Conservation (phyloP, 2,888 invertebrate genomes). For the Phasia obesa region DNA sequence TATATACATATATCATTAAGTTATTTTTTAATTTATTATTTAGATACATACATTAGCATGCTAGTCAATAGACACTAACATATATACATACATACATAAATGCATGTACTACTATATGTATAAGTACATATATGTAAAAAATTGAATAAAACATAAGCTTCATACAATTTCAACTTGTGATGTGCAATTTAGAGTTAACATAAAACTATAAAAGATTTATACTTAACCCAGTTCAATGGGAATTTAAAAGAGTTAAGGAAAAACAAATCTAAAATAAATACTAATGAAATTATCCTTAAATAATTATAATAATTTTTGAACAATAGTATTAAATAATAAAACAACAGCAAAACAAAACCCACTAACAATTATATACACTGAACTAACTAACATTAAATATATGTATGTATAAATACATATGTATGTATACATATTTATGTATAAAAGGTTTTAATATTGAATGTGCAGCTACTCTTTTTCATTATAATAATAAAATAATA, state of each 20-base stretch:
- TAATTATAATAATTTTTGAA: constrained; percentile 38
- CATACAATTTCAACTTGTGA: constrained; percentile 81
- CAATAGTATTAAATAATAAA: constrained; percentile 26
- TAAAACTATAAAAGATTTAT: constrained; percentile 75
- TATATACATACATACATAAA: not conserved
- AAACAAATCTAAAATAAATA: constrained; percentile 18
- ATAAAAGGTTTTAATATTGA: constrained; percentile 58
- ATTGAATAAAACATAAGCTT: constrained; percentile 64
- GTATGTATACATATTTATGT: constrained; percentile 55
- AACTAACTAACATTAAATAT: constrained; percentile 36
- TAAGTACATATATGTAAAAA: too few relatives aligned
- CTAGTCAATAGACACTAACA: too few relatives aligned
- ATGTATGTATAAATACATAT: constrained; percentile 6
- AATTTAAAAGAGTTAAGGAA: constrained; percentile 71
- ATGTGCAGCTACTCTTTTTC: constrained; percentile 51
- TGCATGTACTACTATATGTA: not conserved
- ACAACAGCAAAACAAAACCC: constrained; percentile 49
- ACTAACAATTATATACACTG: constrained; percentile 56
- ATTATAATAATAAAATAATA: constrained; percentile 8
- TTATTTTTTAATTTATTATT: too few relatives aligned
- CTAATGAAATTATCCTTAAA: constrained; percentile 48
- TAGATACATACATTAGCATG: too few relatives aligned
- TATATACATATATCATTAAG: too few relatives aligned
- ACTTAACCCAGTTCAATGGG: constrained; percentile 82
- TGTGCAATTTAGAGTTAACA: constrained; percentile 83